A percentile compares a stretch with the other conserved stretches of the same genome.
phyloP scores from a whole-genome alignment of 2,797 vertebrate species.

The Nothura maculosa region DNA sequence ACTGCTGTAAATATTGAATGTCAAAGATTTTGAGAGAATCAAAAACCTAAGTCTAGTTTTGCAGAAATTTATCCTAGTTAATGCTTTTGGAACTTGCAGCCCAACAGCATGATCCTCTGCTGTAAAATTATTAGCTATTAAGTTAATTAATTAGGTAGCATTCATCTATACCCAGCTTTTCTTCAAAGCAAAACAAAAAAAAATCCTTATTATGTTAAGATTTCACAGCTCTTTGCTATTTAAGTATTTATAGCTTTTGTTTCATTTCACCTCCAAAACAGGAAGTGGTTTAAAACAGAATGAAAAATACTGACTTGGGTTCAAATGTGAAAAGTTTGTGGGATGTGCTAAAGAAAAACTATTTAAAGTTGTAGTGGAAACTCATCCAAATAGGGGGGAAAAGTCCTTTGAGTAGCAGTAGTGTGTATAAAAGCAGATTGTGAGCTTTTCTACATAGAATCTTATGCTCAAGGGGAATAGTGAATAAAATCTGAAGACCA shows the following conservation, averaged over 20 bases:
- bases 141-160: not conserved
- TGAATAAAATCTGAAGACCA: not conserved
- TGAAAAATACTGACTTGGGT: not conserved
- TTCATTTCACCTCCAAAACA: not conserved
- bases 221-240: not conserved
- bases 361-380: not conserved
- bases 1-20: not conserved
- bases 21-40: not conserved
- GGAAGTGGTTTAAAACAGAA: not conserved
- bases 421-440: not conserved
- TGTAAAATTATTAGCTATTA: not conserved
- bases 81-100: not conserved
- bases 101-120: not conserved
- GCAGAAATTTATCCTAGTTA: not conserved
- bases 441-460: not conserved
- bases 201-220: not conserved
- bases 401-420: not conserved
- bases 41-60: not conserved
- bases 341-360: not conserved
- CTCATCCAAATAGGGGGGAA: not conserved
- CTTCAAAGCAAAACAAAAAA: not conserved
- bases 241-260: not conserved
- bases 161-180: not conserved
- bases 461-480: not conserved
- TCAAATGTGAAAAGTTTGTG: not conserved